phyloP scores from a whole-genome alignment of 1,140 invertebrate genomes.

The Formica selysi region DNA sequence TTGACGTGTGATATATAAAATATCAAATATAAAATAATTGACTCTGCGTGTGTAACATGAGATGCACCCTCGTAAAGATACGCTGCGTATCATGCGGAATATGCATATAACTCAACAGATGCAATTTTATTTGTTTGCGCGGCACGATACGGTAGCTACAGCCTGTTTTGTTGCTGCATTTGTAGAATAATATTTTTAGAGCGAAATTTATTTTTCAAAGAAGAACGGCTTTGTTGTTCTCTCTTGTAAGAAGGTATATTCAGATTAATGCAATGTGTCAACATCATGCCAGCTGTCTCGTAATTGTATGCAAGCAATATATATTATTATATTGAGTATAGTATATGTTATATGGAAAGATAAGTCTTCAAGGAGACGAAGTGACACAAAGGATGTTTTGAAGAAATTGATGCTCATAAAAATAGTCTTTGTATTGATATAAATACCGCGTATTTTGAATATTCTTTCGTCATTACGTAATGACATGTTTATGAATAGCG shows the following conservation, averaged over 20 bases:
- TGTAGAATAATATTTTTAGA: background rate
- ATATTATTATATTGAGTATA: background rate
- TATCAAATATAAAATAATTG: too few relatives aligned
- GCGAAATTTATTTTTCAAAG: constrained; percentile 7
- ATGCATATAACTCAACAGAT: background rate
- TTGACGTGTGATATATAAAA: too few relatives aligned
- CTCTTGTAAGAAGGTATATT: background rate
- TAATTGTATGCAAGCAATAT: background rate
- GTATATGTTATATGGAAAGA: too few relatives aligned
- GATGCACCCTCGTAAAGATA: background rate
- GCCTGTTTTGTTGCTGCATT: background rate
- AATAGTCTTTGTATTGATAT: too few relatives aligned
- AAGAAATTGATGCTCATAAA: too few relatives aligned
- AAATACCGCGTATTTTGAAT: too few relatives aligned
- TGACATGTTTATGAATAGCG: too few relatives aligned
- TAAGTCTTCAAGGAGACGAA: too few relatives aligned
- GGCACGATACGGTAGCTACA: background rate
- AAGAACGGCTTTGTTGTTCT: constrained; percentile 11
- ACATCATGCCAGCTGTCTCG: background rate
- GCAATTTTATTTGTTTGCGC: constrained; percentile 13
- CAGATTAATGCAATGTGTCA: background rate
- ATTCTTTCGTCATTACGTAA: too few relatives aligned
- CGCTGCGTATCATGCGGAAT: background rate
- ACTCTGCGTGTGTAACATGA: too few relatives aligned
- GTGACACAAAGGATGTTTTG: too few relatives aligned